Evolutionary conservation across 2,888 invertebrate species (phyloP).

Genomic region (Sesamia inferens): DNA sequence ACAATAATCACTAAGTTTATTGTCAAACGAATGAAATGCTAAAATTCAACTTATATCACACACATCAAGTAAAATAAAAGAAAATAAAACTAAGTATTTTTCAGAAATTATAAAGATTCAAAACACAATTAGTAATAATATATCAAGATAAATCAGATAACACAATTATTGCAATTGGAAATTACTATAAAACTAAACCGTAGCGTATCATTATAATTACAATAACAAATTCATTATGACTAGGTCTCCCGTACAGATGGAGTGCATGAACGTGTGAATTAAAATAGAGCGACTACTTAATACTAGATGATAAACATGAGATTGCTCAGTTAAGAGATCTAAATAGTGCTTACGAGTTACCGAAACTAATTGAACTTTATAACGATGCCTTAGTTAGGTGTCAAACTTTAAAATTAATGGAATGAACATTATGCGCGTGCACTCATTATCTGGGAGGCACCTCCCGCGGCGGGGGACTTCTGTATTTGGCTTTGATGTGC

Average conservation of each 20-base stretch:
- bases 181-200: conserved; percentile 63
- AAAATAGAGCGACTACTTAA: conserved; percentile 69
- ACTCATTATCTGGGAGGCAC: conserved; percentile 89
- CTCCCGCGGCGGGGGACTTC: conserved; percentile 91
- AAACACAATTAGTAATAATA: conserved; percentile 66
- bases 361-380: conserved; percentile 65
- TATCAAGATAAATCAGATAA: conserved; percentile 63
- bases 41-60: conserved; percentile 55
- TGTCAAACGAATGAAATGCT: conserved; percentile 63
- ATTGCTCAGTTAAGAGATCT: conserved; percentile 83
- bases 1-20: conserved; percentile 63
- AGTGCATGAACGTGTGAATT: conserved; percentile 72
- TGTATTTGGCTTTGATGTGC: conserved; percentile 93
- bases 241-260: conserved; percentile 79
- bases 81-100: conserved; percentile 58
- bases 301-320: conserved; percentile 71
- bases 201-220: conserved; percentile 59
- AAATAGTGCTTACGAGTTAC: conserved; percentile 73
- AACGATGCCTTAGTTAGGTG: conserved; percentile 62
- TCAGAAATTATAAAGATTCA: conserved; percentile 65
- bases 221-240: conserved; percentile 74
- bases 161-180: conserved; percentile 72
- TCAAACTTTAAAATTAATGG: conserved; percentile 79
- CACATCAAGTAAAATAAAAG: conserved; percentile 56
- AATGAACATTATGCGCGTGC: conserved; percentile 68